Percentiles rank a stretch among this genome's conserved stretches.
Evolutionary conservation across 2,113 vertebrate genomes (phyloP).

Genomic region (Cettia cetti): DNA sequence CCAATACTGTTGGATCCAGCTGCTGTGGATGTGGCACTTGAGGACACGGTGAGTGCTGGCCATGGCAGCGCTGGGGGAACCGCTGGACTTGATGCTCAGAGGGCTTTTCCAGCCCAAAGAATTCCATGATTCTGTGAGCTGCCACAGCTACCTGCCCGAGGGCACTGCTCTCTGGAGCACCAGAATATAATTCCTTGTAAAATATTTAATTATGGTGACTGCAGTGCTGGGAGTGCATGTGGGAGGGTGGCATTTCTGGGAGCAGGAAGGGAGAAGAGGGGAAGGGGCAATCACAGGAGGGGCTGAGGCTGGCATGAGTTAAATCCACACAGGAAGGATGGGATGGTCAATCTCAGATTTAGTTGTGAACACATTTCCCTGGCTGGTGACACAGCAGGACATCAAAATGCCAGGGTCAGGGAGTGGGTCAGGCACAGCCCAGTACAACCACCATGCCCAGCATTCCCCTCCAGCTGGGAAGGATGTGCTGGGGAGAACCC

Average conservation of each 20-base stretch:
- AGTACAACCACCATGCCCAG: background rate
- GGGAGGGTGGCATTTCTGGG: background rate
- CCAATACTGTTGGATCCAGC: rapidly evolving
- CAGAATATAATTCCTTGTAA: background rate
- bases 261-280: background rate
- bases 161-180: background rate
- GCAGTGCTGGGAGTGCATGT: rapidly evolving
- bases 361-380: background rate
- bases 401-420: background rate
- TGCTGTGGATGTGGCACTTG: background rate
- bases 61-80: rapidly evolving
- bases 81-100: background rate
- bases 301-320: rapidly evolving
- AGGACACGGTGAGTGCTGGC: background rate
- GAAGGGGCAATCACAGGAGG: background rate
- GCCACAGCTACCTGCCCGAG: background rate
- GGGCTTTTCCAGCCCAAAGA: background rate
- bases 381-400: background rate
- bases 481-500: background rate
- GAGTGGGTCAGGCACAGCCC: background rate
- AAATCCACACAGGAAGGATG: background rate
- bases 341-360: background rate
- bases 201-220: background rate
- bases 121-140: rapidly evolving
- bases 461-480: background rate